Evolutionary conservation across 2,113 vertebrate species (phyloP).

Genomic region (Callipepla californica): DNA sequence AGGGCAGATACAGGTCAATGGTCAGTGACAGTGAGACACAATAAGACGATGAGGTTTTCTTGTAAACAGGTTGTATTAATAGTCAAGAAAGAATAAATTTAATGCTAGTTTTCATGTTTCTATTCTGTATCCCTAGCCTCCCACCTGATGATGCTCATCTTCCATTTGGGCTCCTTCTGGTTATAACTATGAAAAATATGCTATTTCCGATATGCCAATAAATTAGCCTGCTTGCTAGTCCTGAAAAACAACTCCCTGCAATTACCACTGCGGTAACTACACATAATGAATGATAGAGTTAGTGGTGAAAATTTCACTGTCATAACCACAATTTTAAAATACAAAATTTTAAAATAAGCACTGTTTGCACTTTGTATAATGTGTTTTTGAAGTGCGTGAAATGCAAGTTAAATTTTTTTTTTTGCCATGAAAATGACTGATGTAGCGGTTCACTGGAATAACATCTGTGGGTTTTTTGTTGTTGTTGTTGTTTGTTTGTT

Average conservation of each 20-base stretch:
- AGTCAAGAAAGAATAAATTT: slow-evolving; percentile 35
- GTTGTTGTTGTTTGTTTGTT: not conserved
- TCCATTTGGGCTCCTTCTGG: slow-evolving; percentile 57
- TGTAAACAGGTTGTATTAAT: slow-evolving; percentile 56
- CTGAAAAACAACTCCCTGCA: slow-evolving; percentile 52
- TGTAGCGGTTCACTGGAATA: not conserved
- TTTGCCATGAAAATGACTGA: not conserved
- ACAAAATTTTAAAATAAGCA: slow-evolving; percentile 48
- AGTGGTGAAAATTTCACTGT: slow-evolving; percentile 42
- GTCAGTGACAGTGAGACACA: not conserved
- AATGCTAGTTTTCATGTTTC: slow-evolving; percentile 35
- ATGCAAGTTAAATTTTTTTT: not conserved
- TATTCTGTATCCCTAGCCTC: slow-evolving; percentile 53
- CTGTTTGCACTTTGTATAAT: slow-evolving; percentile 5
- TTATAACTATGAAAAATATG: slow-evolving; percentile 64
- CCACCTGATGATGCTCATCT: slow-evolving; percentile 62
- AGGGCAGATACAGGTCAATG: not conserved
- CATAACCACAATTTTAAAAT: slow-evolving; percentile 32
- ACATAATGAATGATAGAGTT: slow-evolving; percentile 35
- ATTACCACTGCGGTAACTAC: slow-evolving; percentile 53
- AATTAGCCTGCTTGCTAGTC: slow-evolving; percentile 14
- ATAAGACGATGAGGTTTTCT: slow-evolving; percentile 40
- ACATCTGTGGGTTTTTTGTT: not conserved
- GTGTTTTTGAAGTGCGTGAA: not conserved
- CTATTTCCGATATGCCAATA: slow-evolving; percentile 67